Evolutionary conservation across 92 coral and sea anemone species (phyloP), one percentile per base, ranked within the genome.

Genomic region (Siderastrea siderea): DNA sequence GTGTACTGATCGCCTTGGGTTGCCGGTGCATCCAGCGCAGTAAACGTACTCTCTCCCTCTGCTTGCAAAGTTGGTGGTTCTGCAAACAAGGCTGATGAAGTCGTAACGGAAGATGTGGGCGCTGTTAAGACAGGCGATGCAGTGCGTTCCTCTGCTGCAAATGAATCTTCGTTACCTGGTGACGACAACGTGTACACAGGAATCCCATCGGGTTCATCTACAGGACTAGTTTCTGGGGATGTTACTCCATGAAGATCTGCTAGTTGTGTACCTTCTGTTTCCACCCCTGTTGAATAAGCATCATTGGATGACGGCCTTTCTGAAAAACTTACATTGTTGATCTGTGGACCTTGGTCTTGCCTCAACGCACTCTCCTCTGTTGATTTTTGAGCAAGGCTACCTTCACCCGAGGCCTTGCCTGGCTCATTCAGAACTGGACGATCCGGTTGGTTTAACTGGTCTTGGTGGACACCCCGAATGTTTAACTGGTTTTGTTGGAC

Each of bases 111-210:
- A 17, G 86, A 71, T 2, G 75, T 47, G 1, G 86, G 86, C 3
- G 68, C 7, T 12, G 57, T n/a, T 5, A 50, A 72, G 13, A 14
- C 43, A 9, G 47, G 71, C 7, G 78, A 71, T 46, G 14, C 12
- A 44, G 47, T 52, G 15, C 52, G 70, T 59, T 82, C 86, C 61
- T 68, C 78, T 13, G 7, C 26, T 46, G 54, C 54, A 57, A 81
- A 47, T n/a, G 77, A 68, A 15, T 81, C 85, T 47, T 68, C 67
- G 8, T 47, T 26, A 52, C 63, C 9, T 45, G 78, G 86, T 14
- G 66, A 55, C 63, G 78, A 82, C 57, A 82, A 71, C 13, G 78
- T 82, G 53, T 57, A 82, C 6, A 82, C 86, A 5, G 86, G 86
- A 45, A 82, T 82, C 46, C 59, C 78, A 11, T 82, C 86, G 7